phyloP scores from a whole-genome alignment of 2,113 vertebrate genomes.

The Glaucomys volans region DNA sequence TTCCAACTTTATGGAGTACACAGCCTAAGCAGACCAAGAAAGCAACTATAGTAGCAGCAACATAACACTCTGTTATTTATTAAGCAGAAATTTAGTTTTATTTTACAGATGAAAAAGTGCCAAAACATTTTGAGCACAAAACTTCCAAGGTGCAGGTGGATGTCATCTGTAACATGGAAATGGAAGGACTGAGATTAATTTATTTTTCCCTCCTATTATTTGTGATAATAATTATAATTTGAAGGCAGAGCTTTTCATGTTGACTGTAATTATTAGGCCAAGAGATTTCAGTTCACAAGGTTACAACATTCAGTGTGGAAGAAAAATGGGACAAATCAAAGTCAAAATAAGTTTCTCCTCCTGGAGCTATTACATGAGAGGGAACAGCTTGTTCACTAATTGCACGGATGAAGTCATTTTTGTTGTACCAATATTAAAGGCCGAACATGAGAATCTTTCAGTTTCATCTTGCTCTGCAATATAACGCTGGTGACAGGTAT shows the following conservation, averaged over 20 bases:
- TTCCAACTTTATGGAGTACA: slow-evolving; percentile 17
- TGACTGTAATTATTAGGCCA: slow-evolving; percentile 56
- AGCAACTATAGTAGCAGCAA: background rate
- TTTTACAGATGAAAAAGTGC: slow-evolving; percentile 12
- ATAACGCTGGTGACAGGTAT: slow-evolving; percentile 72
- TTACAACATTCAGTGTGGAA: slow-evolving; percentile 61
- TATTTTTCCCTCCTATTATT: slow-evolving; percentile 55
- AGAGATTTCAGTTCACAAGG: slow-evolving; percentile 45
- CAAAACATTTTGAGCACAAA: slow-evolving; percentile 22
- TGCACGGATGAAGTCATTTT: slow-evolving; percentile 71
- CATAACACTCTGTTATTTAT: slow-evolving; percentile 22
- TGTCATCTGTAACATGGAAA: background rate
- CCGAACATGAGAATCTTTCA: slow-evolving; percentile 49
- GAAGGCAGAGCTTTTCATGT: slow-evolving; percentile 47
- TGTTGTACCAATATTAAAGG: slow-evolving; percentile 56
- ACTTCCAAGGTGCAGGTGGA: slow-evolving; percentile 12
- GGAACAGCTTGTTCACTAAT: slow-evolving; percentile 74
- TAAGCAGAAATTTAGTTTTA: slow-evolving; percentile 37
- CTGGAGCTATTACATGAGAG: slow-evolving; percentile 39
- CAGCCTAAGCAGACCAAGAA: background rate
- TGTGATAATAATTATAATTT: slow-evolving; percentile 48
- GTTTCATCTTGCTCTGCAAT: slow-evolving; percentile 64
- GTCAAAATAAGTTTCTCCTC: slow-evolving; percentile 69
- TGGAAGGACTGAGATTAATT: background rate
- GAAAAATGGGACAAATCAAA: slow-evolving; percentile 66